Evolutionary conservation across 2,888 invertebrate species (phyloP).

Genomic region (Meta bourneti): DNA sequence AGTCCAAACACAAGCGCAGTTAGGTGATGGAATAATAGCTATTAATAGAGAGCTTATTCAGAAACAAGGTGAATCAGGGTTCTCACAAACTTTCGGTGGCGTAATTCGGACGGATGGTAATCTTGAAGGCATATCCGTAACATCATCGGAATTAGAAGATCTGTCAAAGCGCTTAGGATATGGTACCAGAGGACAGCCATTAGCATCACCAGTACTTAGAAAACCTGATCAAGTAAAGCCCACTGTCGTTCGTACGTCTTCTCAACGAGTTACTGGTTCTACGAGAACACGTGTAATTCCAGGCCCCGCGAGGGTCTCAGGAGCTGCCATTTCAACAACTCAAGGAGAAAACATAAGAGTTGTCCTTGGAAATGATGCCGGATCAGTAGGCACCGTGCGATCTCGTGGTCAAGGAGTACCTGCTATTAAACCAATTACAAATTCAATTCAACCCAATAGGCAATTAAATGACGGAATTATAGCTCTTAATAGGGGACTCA

Average conservation of each 20-base stretch:
- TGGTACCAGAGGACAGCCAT: background rate
- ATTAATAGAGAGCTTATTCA: constrained; percentile 27
- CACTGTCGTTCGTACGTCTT: background rate
- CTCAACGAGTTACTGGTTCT: background rate
- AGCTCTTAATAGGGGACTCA: background rate
- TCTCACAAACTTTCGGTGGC: background rate
- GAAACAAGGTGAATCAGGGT: background rate
- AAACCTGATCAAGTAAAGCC: background rate
- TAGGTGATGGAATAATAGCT: background rate
- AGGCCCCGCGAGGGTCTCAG: background rate
- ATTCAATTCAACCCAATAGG: background rate
- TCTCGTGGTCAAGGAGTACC: background rate
- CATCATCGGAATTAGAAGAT: background rate
- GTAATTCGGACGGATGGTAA: background rate
- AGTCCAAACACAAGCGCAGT: background rate
- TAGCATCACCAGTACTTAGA: too few species aligned
- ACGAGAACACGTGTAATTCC: background rate
- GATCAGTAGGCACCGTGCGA: background rate
- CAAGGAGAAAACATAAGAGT: constrained; percentile 17
- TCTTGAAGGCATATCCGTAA: background rate
- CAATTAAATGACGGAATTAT: too few species aligned
- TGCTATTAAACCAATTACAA: too few species aligned
- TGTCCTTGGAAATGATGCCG: background rate
- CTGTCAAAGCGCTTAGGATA: background rate
- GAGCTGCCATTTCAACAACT: background rate